Base-by-base conservation (phyloP, 2,797 vertebrate species). In the Aldrovandia affinis region DNA sequence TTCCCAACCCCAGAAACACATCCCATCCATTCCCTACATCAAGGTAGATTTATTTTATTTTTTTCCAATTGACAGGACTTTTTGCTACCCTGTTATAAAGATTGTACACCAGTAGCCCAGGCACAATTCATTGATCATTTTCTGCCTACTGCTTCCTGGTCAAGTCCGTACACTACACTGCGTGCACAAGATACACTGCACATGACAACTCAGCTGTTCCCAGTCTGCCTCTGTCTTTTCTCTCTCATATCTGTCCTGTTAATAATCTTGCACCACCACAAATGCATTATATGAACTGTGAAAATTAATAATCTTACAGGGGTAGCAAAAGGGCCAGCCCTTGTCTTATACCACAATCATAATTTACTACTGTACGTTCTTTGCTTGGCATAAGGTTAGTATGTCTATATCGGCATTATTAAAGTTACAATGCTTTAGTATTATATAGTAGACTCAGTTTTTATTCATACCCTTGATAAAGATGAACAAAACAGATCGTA, bases 11-110 rank as follows among this genome's bases (percentile, higher is more conserved):
- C 52, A 57, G 55, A 50, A 30, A 75, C 83, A 83, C 84, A 39
- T 61, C 25, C 52, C 33, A 47, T 63, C 78, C 57, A 25, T 30
- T 30, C 42, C 36, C 44, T 15, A 44, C 79, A 77, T 55, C 68
- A 50, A 54, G 70, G 28, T 81, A 25, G 68, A 73, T 39, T 39
- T 9, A 4, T 77, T 77, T 57, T 50, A 3, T 63, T 47, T 18
- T 83, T 86, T 84, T 81, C 78, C n/a, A 18, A 79, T 28, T 55
- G 20, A 77, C 73, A 88, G 86, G 85, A 83, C 83, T 85, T 57
- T 81, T 89, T 86, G 80, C 86, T 83, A 33, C 88, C 87, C 85
- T 85, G 78, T 90, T 87, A 80, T 54, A 82, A 83, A 91, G 88
- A 90, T 86, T 88, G 85, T 83, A 87, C 15, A 57, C 30, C 36